Conservation (phyloP, 2,113 vertebrate species). For the Tichodroma muraria region DNA sequence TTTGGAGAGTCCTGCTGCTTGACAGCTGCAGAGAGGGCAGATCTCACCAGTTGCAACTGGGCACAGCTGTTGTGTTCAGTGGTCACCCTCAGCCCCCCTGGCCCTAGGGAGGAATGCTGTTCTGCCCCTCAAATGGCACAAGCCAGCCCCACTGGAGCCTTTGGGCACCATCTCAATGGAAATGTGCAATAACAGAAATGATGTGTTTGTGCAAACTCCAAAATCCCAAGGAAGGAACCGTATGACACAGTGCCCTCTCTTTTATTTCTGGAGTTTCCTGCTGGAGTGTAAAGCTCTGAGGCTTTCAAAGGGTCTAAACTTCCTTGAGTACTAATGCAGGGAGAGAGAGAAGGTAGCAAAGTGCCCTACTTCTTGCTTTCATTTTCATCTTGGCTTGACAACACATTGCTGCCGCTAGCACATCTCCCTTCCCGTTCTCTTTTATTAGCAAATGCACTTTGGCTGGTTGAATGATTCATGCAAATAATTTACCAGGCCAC, state of each 20-base stretch:
- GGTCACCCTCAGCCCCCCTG: not conserved
- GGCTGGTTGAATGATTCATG: constrained; percentile 33
- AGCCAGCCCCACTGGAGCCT: not conserved
- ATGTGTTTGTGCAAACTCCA: not conserved
- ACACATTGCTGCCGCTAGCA: not conserved
- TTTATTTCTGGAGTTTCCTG: not conserved
- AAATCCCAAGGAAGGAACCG: not conserved
- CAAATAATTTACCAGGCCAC: not conserved
- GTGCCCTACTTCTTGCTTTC: constrained; percentile 5
- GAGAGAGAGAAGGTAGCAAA: not conserved
- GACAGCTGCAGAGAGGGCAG: not conserved
- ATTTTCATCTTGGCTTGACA: not conserved
- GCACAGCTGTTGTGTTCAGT: rapidly evolving
- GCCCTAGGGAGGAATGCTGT: rapidly evolving
- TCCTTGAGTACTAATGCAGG: not conserved
- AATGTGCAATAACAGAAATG: not conserved
- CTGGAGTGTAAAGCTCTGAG: not conserved
- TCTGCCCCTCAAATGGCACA: rapidly evolving
- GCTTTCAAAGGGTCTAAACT: not conserved
- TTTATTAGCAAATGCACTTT: constrained; percentile 23
- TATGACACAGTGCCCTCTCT: not conserved
- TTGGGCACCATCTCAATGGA: not conserved
- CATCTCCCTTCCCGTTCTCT: not conserved
- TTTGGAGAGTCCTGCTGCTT: not conserved
- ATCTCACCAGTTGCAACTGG: not conserved